phyloP scores from a whole-genome alignment of 2,888 invertebrate species.

The Strigamia crassipes region DNA sequence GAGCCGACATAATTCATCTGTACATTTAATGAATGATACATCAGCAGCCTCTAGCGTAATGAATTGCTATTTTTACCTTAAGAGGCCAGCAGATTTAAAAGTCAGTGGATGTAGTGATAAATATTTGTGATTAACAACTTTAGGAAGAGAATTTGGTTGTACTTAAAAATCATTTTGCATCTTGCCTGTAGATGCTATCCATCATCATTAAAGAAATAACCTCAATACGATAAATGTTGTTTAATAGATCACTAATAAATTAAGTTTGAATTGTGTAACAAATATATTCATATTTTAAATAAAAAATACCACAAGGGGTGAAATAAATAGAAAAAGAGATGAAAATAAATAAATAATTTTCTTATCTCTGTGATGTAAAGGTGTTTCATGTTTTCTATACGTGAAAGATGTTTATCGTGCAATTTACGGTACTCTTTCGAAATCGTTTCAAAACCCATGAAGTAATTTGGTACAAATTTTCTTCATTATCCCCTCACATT shows the following conservation, averaged over 20 bases:
- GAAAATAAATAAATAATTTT: neutral
- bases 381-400: neutral
- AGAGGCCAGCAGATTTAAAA: neutral
- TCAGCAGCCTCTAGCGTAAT: neutral
- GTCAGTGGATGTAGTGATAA: slow-evolving; percentile 1
- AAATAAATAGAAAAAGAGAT: neutral
- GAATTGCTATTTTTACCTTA: slow-evolving; percentile 35
- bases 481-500: slow-evolving; percentile 1
- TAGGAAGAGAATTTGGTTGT: neutral
- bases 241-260: slow-evolving; percentile 14
- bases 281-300: neutral
- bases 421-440: neutral
- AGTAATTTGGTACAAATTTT: slow-evolving; percentile 28
- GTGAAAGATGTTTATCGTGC: slow-evolving; percentile 31
- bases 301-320: neutral
- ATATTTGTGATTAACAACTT: slow-evolving; percentile 23
- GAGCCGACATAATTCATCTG: neutral
- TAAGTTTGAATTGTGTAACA: neutral
- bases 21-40: neutral
- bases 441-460: neutral
- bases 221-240: slow-evolving; percentile 15
- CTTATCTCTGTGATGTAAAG: neutral
- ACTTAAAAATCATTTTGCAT: neutral
- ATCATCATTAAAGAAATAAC: slow-evolving; percentile 16
- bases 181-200: neutral